Conservation (phyloP, 2,797 vertebrate genomes). For the Selene dorsalis region DNA sequence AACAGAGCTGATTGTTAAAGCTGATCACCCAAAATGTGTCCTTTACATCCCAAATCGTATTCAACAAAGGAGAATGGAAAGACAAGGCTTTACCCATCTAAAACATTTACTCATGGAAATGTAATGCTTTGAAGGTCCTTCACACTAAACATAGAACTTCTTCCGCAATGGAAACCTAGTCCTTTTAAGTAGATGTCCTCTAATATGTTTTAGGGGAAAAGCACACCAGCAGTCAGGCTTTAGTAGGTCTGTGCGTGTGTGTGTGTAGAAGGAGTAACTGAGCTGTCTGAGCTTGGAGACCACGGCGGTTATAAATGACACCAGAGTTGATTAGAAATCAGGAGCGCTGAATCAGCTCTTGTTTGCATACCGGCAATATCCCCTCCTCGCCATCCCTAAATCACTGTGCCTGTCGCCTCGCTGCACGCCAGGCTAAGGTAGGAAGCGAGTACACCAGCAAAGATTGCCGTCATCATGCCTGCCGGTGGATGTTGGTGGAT, state of each 20-base stretch:
- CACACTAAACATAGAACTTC: constrained; percentile 27
- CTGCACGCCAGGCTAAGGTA: constrained; percentile 60
- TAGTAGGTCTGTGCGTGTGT: constrained; percentile 7
- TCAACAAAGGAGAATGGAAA: too few relatives aligned
- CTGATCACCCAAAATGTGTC: too few relatives aligned
- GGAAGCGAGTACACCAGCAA: constrained; percentile 61
- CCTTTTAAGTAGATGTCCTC: constrained; percentile 31
- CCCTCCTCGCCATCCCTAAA: constrained; percentile 82
- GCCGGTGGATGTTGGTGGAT: constrained; percentile 75
- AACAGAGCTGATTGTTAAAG: not conserved
- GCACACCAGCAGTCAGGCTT: constrained; percentile 34
- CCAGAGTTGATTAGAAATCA: constrained; percentile 83
- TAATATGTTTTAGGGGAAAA: constrained; percentile 24
- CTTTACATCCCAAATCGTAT: too few relatives aligned
- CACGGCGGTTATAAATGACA: constrained; percentile 80
- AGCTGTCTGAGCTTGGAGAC: constrained; percentile 77
- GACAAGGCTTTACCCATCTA: not conserved
- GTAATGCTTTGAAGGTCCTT: not conserved
- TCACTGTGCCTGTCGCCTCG: constrained; percentile 72
- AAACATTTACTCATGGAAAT: not conserved
- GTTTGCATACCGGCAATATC: constrained; percentile 89
- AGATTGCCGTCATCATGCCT: constrained; percentile 75
- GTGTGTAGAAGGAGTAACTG: constrained; percentile 53
- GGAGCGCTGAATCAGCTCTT: constrained; percentile 86
- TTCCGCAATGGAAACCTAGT: constrained; percentile 38